phyloP scores from a whole-genome alignment of 1,140 invertebrate species.

The Coptotermes formosanus region DNA sequence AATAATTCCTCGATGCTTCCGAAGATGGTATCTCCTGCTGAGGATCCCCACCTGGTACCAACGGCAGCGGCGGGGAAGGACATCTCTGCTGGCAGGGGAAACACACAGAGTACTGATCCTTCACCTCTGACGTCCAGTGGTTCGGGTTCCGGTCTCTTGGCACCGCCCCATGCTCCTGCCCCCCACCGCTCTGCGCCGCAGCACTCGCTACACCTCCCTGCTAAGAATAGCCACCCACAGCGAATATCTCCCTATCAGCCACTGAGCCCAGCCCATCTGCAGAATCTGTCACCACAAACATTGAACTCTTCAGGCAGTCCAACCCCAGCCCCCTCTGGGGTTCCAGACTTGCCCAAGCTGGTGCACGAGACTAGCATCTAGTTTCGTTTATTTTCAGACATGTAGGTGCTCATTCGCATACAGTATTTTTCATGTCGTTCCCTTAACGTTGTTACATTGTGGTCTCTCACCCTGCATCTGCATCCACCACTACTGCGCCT shows the following conservation, averaged over 20 bases:
- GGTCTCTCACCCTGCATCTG: constrained; percentile 14
- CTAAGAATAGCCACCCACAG: constrained; percentile 34
- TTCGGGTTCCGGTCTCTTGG: constrained; percentile 17
- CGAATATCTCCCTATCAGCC: constrained; percentile 37
- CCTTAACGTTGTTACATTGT: neutral
- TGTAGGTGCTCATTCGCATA: constrained; percentile 22
- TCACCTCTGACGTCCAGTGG: neutral
- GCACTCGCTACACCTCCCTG: constrained; percentile 27
- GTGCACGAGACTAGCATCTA: constrained; percentile 73
- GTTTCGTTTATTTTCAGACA: constrained; percentile 35
- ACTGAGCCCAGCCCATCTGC: constrained; percentile 37
- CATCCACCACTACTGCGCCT: neutral
- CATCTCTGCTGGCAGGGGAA: constrained; percentile 20
- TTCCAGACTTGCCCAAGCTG: constrained; percentile 63
- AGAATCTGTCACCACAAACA: constrained; percentile 37
- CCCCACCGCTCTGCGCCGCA: constrained; percentile 20
- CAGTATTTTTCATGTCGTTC: neutral
- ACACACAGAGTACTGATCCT: constrained; percentile 28
- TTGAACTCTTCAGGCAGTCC: constrained; percentile 28
- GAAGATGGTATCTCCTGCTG: constrained; percentile 45
- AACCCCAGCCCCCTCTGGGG: constrained; percentile 28
- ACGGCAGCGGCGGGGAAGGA: constrained; percentile 38
- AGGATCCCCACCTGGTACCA: constrained; percentile 48
- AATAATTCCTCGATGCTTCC: constrained; percentile 42
- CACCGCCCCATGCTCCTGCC: constrained; percentile 18